Conservation (phyloP, 2,888 invertebrate species). For the Anthophora plumipes region DNA sequence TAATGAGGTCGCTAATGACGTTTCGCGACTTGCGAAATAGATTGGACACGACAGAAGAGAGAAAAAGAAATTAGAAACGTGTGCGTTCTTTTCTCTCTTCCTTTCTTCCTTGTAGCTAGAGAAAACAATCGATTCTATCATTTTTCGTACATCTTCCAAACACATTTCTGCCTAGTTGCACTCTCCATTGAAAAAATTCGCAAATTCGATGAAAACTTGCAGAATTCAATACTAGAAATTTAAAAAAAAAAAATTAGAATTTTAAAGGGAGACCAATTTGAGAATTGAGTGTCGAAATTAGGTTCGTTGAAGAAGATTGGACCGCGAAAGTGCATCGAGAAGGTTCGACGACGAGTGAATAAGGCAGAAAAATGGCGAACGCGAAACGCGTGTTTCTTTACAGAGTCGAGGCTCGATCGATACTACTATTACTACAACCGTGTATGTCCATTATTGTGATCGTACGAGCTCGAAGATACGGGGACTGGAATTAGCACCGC, state of each 20-base stretch:
- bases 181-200: too few species aligned
- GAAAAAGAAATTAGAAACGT: not conserved
- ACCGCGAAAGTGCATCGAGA: not conserved
- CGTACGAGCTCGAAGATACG: conserved; percentile 48
- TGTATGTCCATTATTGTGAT: conserved; percentile 42
- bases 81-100: not conserved
- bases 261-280: not conserved
- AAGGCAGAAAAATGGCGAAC: conserved; percentile 4
- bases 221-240: too few species aligned
- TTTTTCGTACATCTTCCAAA: not conserved
- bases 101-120: not conserved
- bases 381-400: conserved; percentile 23
- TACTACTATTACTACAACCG: conserved; percentile 52
- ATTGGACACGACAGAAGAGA: not conserved
- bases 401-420: conserved; percentile 47
- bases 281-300: not conserved
- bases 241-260: not conserved
- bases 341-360: not conserved
- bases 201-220: too few species aligned
- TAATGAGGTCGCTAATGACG: conserved; percentile 45
- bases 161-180: not conserved
- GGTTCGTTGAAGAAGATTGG: not conserved
- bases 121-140: not conserved
- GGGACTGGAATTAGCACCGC: conserved; percentile 59
- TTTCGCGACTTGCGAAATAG: conserved; percentile 30